A percentile compares a stretch with the other conserved stretches of the same genome.
Conservation (phyloP, 2,888 invertebrate genomes). For the Cryptus armator region DNA sequence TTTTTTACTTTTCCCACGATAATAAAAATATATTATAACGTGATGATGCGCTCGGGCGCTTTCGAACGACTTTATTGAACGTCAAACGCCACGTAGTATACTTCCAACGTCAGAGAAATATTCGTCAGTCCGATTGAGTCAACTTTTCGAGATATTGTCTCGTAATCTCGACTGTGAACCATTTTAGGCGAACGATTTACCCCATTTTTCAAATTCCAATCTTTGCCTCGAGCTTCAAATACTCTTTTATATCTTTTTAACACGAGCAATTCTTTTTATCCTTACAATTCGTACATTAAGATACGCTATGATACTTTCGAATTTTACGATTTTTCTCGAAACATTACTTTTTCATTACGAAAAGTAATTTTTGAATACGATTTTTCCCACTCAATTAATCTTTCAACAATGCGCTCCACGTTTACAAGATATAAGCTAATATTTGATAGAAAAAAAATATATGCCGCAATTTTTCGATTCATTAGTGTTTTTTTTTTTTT, state of each 20-base stretch:
- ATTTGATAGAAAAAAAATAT: neutral
- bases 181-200: constrained; percentile 10
- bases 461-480: neutral
- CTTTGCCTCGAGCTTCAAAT: neutral
- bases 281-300: neutral
- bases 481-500: constrained; percentile 12
- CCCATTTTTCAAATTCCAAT: neutral
- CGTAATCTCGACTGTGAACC: neutral
- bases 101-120: constrained; percentile 7
- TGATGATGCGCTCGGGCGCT: constrained; percentile 24
- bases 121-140: neutral
- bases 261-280: neutral
- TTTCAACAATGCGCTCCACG: neutral
- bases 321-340: no score
- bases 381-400: neutral
- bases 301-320: no score
- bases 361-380: neutral
- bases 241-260: neutral
- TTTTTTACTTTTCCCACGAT: constrained; percentile 34
- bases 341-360: no score
- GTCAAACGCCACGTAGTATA: constrained; percentile 14
- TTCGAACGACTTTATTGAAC: neutral
- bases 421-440: neutral
- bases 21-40: constrained; percentile 10
- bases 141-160: constrained; percentile 1